Evolutionary conservation across 2,888 invertebrate species (phyloP).

Genomic region (Liposcelis brunnea): DNA sequence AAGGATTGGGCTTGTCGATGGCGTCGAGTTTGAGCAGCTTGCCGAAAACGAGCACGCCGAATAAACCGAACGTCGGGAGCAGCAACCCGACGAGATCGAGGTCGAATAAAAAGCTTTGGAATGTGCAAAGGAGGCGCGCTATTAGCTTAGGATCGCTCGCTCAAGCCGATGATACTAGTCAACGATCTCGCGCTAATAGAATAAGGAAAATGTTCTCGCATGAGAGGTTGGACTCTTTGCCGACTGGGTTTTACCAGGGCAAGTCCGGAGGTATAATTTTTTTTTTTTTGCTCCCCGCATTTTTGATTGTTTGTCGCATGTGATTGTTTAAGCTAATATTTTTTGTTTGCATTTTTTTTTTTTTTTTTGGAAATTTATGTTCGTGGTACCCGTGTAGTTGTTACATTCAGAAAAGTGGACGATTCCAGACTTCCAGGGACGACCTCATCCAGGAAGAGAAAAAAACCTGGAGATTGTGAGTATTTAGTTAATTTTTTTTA

Average conservation of each 20-base stretch:
- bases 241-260: conserved; percentile 29
- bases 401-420: conserved; percentile 62
- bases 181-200: conserved; percentile 20
- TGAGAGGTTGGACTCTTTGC: conserved; percentile 23
- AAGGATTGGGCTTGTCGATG: background rate
- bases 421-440: conserved; percentile 20
- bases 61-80: conserved; percentile 7
- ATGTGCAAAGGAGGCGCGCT: conserved; percentile 14
- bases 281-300: conserved; percentile 22
- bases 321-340: conserved; percentile 15
- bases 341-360: conserved; percentile 16
- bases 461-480: conserved; percentile 53
- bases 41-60: conserved; percentile 10
- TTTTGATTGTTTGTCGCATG: conserved; percentile 18
- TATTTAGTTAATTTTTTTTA: no score
- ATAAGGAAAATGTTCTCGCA: conserved; percentile 21
- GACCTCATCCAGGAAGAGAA: conserved; percentile 44
- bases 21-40: conserved; percentile 19
- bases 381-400: conserved; percentile 37
- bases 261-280: conserved; percentile 28
- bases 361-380: conserved; percentile 24
- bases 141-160: conserved; percentile 14
- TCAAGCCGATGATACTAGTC: conserved; percentile 19
- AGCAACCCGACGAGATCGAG: background rate
- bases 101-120: conserved; percentile 10